Base-by-base conservation (phyloP, 2,797 vertebrate species). In the Setipinna tenuifilis region DNA sequence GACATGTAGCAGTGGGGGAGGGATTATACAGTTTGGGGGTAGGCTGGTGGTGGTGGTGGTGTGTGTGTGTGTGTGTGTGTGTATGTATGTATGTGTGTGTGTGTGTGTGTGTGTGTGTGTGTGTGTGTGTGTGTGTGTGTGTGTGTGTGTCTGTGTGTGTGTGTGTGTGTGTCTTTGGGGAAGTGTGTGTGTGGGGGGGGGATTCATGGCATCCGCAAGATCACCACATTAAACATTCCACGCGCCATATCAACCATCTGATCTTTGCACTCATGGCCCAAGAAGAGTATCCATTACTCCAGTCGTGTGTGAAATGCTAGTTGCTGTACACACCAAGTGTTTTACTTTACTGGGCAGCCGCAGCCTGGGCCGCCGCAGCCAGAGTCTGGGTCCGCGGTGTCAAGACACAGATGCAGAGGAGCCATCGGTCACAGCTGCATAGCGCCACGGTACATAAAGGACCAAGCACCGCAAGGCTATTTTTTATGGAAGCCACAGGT, bases 301-400 rank as follows among this genome's bases (percentile, higher is more conserved):
- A 83, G 28, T 48, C 82, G 83, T 86, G 88, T 90, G 85, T 87
- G 86, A 82, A 78, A 78, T 78, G 71, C 71, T 41, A 44, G 71
- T 71, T 71, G 31, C 65, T 17, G 65, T 78, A 78, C 35, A 71
- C 65, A 12, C 12, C 16, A 28, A 35, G 28, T 11, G 28, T 71
- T 78, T 78, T 21, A 78, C 41, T 78, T 78, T 21, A 75, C 68
- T 41, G 68, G 28, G 12, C 46, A 48, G 3, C 65, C 25, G 28
- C 12, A 19, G 19, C 57, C 58, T 4, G 19, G 58, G 19, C 58
- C 19, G 23, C 62, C 25, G 62, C 12, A 68, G 23, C 25, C 25
- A 14, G 65, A 35, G 65, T 35, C 12, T 35, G 68, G 28, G 25
- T 2, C 25, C 28, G 28, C 2, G 71, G 28, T 19, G 68, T 19